Base-by-base conservation (phyloP, 2,888 invertebrate species). In the Cecidostiba fungosa region DNA sequence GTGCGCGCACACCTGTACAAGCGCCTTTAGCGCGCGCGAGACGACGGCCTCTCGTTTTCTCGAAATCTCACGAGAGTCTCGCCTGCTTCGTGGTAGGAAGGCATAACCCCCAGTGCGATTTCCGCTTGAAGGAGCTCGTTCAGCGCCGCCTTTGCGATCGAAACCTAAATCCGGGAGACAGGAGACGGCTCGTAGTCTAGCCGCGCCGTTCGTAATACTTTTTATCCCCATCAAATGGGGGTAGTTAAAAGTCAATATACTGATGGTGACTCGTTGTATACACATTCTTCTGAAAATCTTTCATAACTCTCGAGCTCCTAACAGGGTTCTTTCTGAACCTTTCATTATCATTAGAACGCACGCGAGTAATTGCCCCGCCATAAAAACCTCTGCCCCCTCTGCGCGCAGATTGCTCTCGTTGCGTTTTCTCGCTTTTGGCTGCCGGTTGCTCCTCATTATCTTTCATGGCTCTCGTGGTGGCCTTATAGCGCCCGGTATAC, bases 81-180 rank as follows among this genome's bases (percentile, higher is more conserved):
- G 16, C 29, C 47, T 39, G 36, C 14, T 12, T 29, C 36, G 72
- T 19, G 16, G 39, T n/a, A 16, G 39, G 23, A 36, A 23, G 14
- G n/a, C 12, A 84, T 82, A 85, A 87, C 85, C 88, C 39, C 87
- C 80, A 54, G 74, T 86, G 85, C 82, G 86, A 87, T 89, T 88
- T 89, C 86, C 88, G 79, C 88, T 86, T 86, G 87, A 87, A 86
- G 87, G 85, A 88, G 87, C 88, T 87, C 87, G 88, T 88, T 88
- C 87, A 87, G 78, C 73, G 54, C 29, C 36, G 59, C 78, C 82
- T n/a, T 23, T 59, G 47, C 36, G 78, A 62, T 54, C 70, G 78
- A 23, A 54, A 54, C 77, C 82, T 26, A 69, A 74, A 80, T 82
- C 81, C 50, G 66, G 19, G 59, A 36, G 73, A 59, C 14, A 29